Evolutionary conservation across 1,140 invertebrate species (phyloP).

Genomic region (Semibalanus balanoides): DNA sequence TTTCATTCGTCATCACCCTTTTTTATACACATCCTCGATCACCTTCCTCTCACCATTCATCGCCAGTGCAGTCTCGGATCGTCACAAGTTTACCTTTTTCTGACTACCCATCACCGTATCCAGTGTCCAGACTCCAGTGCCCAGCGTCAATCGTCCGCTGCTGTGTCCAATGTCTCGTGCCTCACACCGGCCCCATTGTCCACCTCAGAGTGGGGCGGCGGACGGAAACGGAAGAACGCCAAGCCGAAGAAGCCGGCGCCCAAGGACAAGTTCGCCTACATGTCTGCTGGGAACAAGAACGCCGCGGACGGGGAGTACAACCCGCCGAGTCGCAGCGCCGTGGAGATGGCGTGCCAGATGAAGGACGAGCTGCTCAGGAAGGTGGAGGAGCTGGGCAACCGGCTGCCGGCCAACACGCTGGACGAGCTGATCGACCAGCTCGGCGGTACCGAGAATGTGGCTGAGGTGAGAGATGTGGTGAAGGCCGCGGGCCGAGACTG

Average conservation of each 20-base stretch:
- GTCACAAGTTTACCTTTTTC: too few relatives aligned
- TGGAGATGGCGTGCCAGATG: conserved; percentile 75
- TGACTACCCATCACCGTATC: too few relatives aligned
- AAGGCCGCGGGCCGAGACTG: background rate
- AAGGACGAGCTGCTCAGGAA: conserved; percentile 76
- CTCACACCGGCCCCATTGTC: background rate
- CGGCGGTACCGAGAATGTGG: conserved; percentile 92
- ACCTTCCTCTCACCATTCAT: too few relatives aligned
- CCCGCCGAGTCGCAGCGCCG: conserved; percentile 5
- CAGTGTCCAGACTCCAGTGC: too few relatives aligned
- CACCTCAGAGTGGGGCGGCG: background rate
- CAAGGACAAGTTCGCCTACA: conserved; percentile 5
- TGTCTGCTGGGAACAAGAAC: background rate
- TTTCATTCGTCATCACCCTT: too few relatives aligned
- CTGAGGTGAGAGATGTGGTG: conserved; percentile 49
- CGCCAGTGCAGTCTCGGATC: too few relatives aligned
- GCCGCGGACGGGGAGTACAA: background rate
- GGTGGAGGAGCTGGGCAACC: conserved; percentile 74
- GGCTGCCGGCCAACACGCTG: conserved; percentile 90
- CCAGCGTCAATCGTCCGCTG: too few relatives aligned
- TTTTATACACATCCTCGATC: too few relatives aligned
- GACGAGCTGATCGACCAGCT: conserved; percentile 97
- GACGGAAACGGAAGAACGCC: background rate
- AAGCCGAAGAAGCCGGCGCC: background rate
- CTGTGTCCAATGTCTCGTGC: too few relatives aligned